Evolutionary conservation across 2,113 vertebrate species (phyloP).

Genomic region (Poicephalus gulielmi): DNA sequence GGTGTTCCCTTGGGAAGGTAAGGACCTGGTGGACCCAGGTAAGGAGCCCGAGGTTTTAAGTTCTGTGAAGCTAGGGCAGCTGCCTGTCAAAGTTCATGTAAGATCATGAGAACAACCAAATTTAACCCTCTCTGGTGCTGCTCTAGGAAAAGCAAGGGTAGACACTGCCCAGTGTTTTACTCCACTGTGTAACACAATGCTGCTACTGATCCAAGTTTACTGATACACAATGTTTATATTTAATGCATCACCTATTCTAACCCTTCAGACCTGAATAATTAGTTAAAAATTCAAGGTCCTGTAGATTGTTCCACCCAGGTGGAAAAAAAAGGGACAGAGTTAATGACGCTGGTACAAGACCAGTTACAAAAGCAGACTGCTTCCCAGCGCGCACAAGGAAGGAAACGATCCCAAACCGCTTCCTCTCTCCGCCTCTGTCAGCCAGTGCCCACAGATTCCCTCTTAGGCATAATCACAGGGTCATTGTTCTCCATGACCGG

Average conservation of each 20-base stretch:
- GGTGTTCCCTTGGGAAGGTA: background rate
- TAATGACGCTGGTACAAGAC: background rate
- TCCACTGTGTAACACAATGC: background rate
- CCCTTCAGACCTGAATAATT: background rate
- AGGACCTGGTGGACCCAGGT: background rate
- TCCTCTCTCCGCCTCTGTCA: background rate
- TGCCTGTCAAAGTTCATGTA: rapidly evolving
- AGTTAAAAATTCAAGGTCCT: background rate
- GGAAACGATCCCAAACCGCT: background rate
- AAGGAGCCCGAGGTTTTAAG: rapidly evolving
- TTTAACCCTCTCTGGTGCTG: background rate
- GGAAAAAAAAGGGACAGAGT: background rate
- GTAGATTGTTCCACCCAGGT: background rate
- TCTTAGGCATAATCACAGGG: background rate
- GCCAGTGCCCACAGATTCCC: background rate
- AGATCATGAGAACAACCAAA: background rate
- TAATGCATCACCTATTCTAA: background rate
- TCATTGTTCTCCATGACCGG: background rate
- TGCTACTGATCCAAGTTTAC: background rate
- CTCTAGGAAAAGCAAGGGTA: background rate
- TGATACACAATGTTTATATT: background rate
- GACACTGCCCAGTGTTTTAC: background rate
- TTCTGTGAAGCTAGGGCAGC: background rate
- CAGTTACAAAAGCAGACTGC: background rate
- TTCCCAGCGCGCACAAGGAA: background rate